Evolutionary conservation across 2,888 invertebrate species (phyloP).

Genomic region (Drosophila neotestacea): DNA sequence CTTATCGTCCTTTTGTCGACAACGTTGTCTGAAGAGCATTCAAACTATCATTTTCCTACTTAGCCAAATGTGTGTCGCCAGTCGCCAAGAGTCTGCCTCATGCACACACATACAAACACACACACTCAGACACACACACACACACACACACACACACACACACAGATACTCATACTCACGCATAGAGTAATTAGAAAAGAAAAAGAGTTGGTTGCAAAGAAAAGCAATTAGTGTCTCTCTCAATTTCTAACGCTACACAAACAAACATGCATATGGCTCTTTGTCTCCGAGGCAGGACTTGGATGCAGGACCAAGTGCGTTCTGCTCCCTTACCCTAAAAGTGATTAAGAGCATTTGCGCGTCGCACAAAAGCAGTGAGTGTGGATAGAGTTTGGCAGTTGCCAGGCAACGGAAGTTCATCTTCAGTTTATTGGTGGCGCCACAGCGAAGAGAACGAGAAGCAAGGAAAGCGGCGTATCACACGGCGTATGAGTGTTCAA

Average conservation of each 20-base stretch:
- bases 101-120: conserved; percentile 20
- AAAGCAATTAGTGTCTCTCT: conserved; percentile 82
- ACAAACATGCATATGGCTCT: conserved; percentile 53
- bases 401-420: conserved; percentile 73
- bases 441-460: conserved; percentile 32
- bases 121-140: conserved; percentile 11
- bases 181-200: conserved; percentile 79
- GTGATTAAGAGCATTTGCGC: conserved; percentile 79
- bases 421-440: conserved; percentile 77
- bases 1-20: conserved; percentile 59
- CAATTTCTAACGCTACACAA: conserved; percentile 71
- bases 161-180: conserved; percentile 41
- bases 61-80: conserved; percentile 78
- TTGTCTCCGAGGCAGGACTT: conserved; percentile 27
- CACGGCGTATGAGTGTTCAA: conserved; percentile 53
- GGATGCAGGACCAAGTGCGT: background rate
- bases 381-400: conserved; percentile 26
- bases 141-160: conserved; percentile 14
- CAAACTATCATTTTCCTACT: conserved; percentile 80
- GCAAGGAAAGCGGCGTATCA: conserved; percentile 11
- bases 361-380: conserved; percentile 48
- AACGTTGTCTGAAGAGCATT: conserved; percentile 65
- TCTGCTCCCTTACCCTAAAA: conserved; percentile 23
- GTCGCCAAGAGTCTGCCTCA: conserved; percentile 71
- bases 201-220: conserved; percentile 74